phyloP scores from a whole-genome alignment of 2,797 vertebrate species.

The Kryptopterus vitreolus region DNA sequence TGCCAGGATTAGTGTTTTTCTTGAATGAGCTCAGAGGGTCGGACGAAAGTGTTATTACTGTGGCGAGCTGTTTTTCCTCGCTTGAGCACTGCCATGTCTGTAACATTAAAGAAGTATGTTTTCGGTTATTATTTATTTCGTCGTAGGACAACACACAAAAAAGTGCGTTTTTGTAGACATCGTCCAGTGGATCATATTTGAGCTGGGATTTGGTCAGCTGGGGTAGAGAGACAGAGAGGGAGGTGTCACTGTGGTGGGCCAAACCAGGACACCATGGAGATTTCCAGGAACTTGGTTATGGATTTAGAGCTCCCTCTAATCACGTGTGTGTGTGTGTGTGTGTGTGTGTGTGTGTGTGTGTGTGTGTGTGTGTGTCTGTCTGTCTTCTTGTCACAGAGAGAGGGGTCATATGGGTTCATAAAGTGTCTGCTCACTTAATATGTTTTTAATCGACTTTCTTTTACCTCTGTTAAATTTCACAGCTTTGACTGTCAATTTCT shows the following conservation, averaged over 20 bases:
- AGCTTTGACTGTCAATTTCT: neutral
- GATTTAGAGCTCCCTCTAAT: conserved; percentile 49
- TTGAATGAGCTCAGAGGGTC: conserved; percentile 26
- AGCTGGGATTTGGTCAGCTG: conserved; percentile 22
- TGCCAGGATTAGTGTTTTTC: conserved; percentile 53
- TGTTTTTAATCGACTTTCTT: neutral
- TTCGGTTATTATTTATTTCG: conserved; percentile 14
- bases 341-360: neutral
- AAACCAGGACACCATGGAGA: conserved; percentile 43
- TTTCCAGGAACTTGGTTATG: conserved; percentile 53
- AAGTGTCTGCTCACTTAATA: conserved; percentile 15
- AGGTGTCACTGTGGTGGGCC: conserved; percentile 29
- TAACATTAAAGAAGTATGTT: conserved; percentile 19
- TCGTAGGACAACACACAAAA: neutral
- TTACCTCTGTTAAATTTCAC: neutral
- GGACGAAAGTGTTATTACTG: conserved; percentile 24
- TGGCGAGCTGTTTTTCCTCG: conserved; percentile 22
- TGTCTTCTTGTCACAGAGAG: conserved; percentile 5
- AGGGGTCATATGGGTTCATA: conserved; percentile 7
- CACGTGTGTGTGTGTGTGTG: neutral
- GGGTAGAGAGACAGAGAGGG: conserved; percentile 17
- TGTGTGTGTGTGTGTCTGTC: neutral
- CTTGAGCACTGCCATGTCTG: conserved; percentile 20
- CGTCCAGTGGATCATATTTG: conserved; percentile 17
- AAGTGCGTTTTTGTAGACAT: neutral